Evolutionary conservation across 2,888 invertebrate species (phyloP).

Genomic region (Amitus sp.): DNA sequence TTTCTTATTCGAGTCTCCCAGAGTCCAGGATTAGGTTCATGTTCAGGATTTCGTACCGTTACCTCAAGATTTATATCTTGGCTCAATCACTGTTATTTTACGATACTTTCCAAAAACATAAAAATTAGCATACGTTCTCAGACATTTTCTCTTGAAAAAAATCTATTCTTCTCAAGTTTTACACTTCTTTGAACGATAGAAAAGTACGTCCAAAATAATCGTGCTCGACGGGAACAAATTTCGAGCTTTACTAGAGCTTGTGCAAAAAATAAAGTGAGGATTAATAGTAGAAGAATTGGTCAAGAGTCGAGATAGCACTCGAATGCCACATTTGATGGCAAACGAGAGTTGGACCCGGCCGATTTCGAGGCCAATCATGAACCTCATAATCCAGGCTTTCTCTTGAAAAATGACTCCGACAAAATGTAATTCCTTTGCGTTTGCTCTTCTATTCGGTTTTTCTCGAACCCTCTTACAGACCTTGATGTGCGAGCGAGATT

Average conservation of each 20-base stretch:
- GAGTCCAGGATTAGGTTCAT: too few species aligned
- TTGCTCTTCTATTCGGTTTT: conserved; percentile 28
- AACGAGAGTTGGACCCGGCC: conserved; percentile 49
- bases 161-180: too few species aligned
- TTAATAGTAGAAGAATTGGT: conserved; percentile 19
- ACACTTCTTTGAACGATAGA: too few species aligned
- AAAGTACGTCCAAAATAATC: too few species aligned
- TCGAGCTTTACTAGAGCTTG: conserved; percentile 11
- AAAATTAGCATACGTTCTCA: too few species aligned
- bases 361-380: conserved; percentile 58
- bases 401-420: conserved; percentile 63
- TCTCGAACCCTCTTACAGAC: conserved; percentile 45
- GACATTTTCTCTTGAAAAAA: too few species aligned
- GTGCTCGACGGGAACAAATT: conserved; percentile 20
- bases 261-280: conserved; percentile 22
- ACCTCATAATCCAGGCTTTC: conserved; percentile 62
- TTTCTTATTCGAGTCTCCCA: too few species aligned
- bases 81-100: too few species aligned
- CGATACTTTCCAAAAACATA: too few species aligned
- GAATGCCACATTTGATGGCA: conserved; percentile 53
- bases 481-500: conserved; percentile 40
- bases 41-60: too few species aligned
- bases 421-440: conserved; percentile 60
- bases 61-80: too few species aligned
- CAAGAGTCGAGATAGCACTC: conserved; percentile 40